Base-by-base conservation (phyloP, 2,888 invertebrate genomes). In the Melieria picta region DNA sequence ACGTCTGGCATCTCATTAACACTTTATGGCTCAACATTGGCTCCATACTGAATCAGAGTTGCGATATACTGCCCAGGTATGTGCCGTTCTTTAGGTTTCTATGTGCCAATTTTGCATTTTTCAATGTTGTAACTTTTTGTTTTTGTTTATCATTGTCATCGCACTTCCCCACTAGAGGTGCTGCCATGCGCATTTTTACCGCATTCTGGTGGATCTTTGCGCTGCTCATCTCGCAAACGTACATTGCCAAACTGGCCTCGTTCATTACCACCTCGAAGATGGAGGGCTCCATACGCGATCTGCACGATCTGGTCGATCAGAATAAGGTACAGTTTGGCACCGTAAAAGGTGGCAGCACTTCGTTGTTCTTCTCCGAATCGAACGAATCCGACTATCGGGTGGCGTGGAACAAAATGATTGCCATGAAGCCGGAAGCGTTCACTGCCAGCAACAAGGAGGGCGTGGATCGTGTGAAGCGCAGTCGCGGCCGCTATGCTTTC, bases 301-400 rank as follows among this genome's bases (percentile, higher is more conserved):
- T 94, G 0, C 96, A 98, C 80, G 98, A 97, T 87, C 90, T 99
- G 69, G 94, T 96, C 0, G 91, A 93, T 83, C 98, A 99, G 87
- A 94, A 93, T 46, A 95, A 95, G 86, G 96, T 99, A 79, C 96
- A 97, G 86, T 99, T 97, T 85, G 99, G 99, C 2, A 94, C 94
- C 10, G 88, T 97, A 7, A 83, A 86, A 48, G 94, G 93, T 6
- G 99, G 99, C 3, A 94, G 97, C 0, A 98, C 99, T 0, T 92
- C 92, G 72, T 91, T 92, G 2, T 98, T 98, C 86, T 99, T 99
- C 84, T 92, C 93, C 88, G 91, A 91, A 74, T 94, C 96, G 0
- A 94, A 94, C 82, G 94, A 96, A 79, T 91, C 94, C 0, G 91
- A 93, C 0, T 97, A 96, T 86, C 91, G 93, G 80, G 91, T 93